Evolutionary conservation across 1,140 invertebrate species (phyloP).

Genomic region (Apis florea): DNA sequence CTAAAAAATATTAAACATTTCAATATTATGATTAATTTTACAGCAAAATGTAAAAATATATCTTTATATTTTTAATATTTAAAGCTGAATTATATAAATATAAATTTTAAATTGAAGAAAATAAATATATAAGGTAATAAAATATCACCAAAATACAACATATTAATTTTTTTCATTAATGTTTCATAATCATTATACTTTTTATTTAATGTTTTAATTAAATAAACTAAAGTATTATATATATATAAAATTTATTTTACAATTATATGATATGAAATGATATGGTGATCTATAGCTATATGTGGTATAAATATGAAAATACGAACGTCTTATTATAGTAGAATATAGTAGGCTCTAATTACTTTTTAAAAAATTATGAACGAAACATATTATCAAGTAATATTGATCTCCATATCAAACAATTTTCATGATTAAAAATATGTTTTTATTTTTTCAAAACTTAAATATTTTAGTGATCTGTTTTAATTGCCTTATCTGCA

Average conservation of each 20-base stretch:
- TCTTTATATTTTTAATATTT: no score
- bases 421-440: background rate
- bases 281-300: background rate
- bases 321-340: background rate
- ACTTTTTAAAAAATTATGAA: background rate
- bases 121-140: background rate
- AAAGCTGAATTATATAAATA: no score
- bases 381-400: background rate
- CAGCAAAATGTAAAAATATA: background rate
- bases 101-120: no score
- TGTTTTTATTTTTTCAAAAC: background rate
- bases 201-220: background rate
- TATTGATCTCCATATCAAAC: constrained; percentile 6
- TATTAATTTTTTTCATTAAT: background rate
- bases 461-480: background rate
- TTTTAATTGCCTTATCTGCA: constrained; percentile 8
- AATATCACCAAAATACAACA: background rate
- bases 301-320: background rate
- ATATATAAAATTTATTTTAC: background rate
- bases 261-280: background rate
- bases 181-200: background rate
- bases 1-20: background rate
- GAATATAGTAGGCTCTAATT: background rate
- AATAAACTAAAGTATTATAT: background rate
- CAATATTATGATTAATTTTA: background rate